A percentile compares a stretch with the other conserved stretches of the same genome.
Conservation (phyloP, 2,113 vertebrate genomes). For the Cyrtonyx montezumae region DNA sequence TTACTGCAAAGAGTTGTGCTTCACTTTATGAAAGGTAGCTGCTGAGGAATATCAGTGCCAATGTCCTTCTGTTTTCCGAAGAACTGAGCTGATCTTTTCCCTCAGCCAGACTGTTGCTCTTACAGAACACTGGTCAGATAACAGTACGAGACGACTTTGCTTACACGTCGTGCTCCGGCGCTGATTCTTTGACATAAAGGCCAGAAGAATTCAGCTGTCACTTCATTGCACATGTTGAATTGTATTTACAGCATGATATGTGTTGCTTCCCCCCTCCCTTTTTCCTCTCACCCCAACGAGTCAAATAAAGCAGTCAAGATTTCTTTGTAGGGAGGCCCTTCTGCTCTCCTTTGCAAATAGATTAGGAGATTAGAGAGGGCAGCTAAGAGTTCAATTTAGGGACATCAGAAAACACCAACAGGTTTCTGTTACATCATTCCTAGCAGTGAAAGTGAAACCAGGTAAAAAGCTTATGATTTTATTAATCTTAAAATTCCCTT, state of each 20-base stretch:
- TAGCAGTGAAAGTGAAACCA: background rate
- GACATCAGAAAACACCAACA: background rate
- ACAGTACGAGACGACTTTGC: background rate
- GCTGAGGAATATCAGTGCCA: background rate
- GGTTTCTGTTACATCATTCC: background rate
- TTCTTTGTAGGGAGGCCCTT: slow-evolving; percentile 15
- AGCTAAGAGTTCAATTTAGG: background rate
- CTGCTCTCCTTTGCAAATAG: slow-evolving; percentile 13
- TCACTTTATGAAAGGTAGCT: background rate
- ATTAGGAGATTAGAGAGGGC: slow-evolving; percentile 19
- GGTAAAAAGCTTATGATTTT: background rate
- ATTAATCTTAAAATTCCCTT: background rate
- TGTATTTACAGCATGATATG: background rate
- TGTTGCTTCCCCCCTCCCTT: background rate
- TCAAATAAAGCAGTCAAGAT: slow-evolving; percentile 17
- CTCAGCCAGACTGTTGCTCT: background rate
- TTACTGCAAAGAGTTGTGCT: background rate
- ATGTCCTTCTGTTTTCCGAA: background rate
- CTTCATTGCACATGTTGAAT: slow-evolving; percentile 39
- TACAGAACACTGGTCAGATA: background rate
- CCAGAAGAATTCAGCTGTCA: slow-evolving; percentile 26
- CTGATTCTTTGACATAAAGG: slow-evolving; percentile 7
- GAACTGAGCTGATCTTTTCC: background rate
- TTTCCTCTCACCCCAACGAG: slow-evolving; percentile 1
- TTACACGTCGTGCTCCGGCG: background rate